Evolutionary conservation across 2,888 invertebrate species (phyloP), one percentile per base, ranked within the genome.

Genomic region (Cryptocephalus primarius): DNA sequence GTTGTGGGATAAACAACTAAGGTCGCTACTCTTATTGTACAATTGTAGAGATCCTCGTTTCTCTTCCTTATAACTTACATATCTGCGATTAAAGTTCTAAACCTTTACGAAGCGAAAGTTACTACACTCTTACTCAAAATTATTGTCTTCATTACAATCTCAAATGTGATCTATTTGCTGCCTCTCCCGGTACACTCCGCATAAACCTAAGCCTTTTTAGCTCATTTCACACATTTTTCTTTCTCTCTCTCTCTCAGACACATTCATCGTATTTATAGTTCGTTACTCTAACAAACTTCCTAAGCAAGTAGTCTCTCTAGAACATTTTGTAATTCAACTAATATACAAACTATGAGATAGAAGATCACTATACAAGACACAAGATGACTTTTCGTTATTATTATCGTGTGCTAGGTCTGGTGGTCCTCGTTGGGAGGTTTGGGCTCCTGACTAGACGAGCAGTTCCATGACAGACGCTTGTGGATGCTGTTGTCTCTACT

Each of bases 391-490:
- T 22, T 22, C 22, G 22, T 22, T 22, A 22, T 22, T 54, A 55
- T 58, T 58, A 62, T 61, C 60, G 60, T 63, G 59, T 66, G 68
- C 69, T 69, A 69, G 62, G 68, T 69, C 56, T 66, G 69, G 22
- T 22, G 22, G 64, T 69, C 67, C 61, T 66, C 66, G 50, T 59
- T 59, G 47, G 62, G 60, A 53, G 60, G 60, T 53, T 56, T 49
- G 55, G 57, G 60, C 48, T 59, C 58, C 43, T 60, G 60, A 51
- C 57, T 58, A 48, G 68, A 22, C 22, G 22, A 75, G 55, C 73
- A 76, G 65, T 80, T 79, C 78, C 78, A 79, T 11, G 79, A 79
- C 48, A 79, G 65, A 42, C 80, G 70, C 64, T 80, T 80, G 63
- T 78, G 75, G 54, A 79, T 78, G 50, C 72, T 72, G 42, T 72